Percentiles rank a stretch among this genome's conserved stretches.
phyloP scores from a whole-genome alignment of 1,140 invertebrate genomes.

The Drosophila jambulina region DNA sequence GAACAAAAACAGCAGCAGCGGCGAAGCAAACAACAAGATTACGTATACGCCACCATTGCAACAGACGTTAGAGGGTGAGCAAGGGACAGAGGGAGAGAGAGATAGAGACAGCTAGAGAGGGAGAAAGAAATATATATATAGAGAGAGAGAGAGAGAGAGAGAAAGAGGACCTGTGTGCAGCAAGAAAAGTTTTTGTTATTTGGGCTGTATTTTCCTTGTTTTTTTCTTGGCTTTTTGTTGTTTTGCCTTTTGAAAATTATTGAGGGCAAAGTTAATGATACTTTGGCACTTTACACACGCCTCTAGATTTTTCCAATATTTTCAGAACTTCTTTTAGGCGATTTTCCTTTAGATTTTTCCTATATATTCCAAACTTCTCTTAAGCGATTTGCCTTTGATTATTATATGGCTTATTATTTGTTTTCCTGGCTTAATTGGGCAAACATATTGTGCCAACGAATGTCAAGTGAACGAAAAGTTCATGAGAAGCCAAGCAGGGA shows the following conservation, averaged over 20 bases:
- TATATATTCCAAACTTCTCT: neutral
- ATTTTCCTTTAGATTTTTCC: neutral
- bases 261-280: constrained; percentile 39
- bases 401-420: constrained; percentile 2
- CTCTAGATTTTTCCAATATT: constrained; percentile 4
- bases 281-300: constrained; percentile 5
- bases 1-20: constrained; percentile 25
- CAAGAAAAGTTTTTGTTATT: constrained; percentile 23
- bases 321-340: neutral
- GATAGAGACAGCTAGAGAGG: neutral
- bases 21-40: constrained; percentile 66
- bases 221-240: constrained; percentile 1
- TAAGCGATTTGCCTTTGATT: neutral
- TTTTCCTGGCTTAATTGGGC: constrained; percentile 4
- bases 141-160: neutral
- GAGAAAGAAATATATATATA: neutral
- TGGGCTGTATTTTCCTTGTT: constrained; percentile 1
- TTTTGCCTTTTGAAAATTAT: constrained; percentile 15
- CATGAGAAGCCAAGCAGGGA: constrained; percentile 32
- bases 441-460: constrained; percentile 52
- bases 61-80: constrained; percentile 37
- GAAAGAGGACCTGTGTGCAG: constrained; percentile 16
- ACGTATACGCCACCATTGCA: constrained; percentile 78
- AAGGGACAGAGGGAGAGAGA: neutral
- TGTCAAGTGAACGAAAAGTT: constrained; percentile 64